A percentile compares a stretch with the other conserved stretches of the same genome.
phyloP scores from a whole-genome alignment of 2,888 invertebrate genomes.

The Erynnis tages region DNA sequence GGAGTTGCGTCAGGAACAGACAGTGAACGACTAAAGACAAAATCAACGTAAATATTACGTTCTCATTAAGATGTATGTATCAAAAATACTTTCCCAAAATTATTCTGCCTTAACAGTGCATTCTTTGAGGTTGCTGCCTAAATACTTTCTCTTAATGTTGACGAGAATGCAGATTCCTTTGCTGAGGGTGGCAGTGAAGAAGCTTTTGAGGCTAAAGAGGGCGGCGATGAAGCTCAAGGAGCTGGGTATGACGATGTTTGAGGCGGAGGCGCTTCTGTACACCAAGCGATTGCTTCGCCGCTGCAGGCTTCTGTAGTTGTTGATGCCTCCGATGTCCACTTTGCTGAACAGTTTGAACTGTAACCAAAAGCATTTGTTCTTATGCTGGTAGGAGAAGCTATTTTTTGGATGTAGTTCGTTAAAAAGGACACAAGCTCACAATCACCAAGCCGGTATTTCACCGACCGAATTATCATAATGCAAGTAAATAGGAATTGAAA shows the following conservation, averaged over 20 bases:
- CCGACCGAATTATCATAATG: no score
- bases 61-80: no score
- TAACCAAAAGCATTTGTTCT: not conserved
- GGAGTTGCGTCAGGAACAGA: no score
- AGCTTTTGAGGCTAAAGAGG: slow-evolving; percentile 47
- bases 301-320: slow-evolving; percentile 74
- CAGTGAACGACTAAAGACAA: no score
- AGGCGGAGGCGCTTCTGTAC: slow-evolving; percentile 59
- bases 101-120: slow-evolving; percentile 35
- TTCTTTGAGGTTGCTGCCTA: slow-evolving; percentile 41
- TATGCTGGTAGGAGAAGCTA: no score
- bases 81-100: not conserved
- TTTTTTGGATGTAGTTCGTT: no score
- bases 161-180: slow-evolving; percentile 50
- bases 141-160: slow-evolving; percentile 53
- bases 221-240: slow-evolving; percentile 41
- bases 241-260: slow-evolving; percentile 46
- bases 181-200: slow-evolving; percentile 43
- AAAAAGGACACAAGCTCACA: no score
- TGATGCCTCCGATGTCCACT: slow-evolving; percentile 58
- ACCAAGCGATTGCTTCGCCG: slow-evolving; percentile 53
- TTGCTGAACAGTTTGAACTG: slow-evolving; percentile 63
- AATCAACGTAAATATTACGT: no score
- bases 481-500: not conserved
- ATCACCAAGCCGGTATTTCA: no score